Conservation (phyloP, 2,888 invertebrate species). For the Arctia plantaginis region DNA sequence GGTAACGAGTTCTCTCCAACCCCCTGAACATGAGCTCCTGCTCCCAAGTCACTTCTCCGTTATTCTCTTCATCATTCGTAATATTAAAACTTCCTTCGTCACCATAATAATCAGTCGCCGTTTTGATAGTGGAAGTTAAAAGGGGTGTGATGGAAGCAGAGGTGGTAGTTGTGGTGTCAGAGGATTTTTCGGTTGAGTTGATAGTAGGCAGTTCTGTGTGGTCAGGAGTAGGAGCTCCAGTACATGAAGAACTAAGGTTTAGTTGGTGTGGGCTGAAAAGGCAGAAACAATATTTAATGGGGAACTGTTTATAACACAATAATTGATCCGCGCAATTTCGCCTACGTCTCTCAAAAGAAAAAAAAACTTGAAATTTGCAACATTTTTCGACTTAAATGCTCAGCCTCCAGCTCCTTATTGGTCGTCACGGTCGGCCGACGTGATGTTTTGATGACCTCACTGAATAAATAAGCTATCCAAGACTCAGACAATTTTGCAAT, state of each 20-base stretch:
- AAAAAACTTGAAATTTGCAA: no score
- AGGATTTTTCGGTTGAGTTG: not conserved
- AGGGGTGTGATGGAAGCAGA: not conserved
- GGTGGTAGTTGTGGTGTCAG: not conserved
- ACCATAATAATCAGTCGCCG: not conserved
- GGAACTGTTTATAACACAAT: not conserved
- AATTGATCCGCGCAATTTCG: no score
- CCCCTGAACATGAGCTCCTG: not conserved
- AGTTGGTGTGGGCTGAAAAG: not conserved
- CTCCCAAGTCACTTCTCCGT: slow-evolving; percentile 5
- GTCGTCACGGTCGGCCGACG: no score
- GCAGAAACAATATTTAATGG: not conserved
- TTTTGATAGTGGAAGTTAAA: not conserved
- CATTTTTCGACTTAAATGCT: no score
- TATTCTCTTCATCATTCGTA: not conserved
- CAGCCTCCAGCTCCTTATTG: no score
- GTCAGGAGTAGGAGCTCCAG: not conserved
- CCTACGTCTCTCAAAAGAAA: no score
- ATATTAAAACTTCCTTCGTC: not conserved
- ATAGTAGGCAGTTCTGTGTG: not conserved
- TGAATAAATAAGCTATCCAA: no score
- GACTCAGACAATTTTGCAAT: no score
- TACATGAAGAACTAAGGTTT: not conserved
- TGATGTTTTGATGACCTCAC: no score
- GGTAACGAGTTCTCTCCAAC: slow-evolving; percentile 2